A percentile compares a stretch with the other conserved stretches of the same genome.
Conservation (phyloP, 2,797 vertebrate species). For the Neosilurus hyrtlii region DNA sequence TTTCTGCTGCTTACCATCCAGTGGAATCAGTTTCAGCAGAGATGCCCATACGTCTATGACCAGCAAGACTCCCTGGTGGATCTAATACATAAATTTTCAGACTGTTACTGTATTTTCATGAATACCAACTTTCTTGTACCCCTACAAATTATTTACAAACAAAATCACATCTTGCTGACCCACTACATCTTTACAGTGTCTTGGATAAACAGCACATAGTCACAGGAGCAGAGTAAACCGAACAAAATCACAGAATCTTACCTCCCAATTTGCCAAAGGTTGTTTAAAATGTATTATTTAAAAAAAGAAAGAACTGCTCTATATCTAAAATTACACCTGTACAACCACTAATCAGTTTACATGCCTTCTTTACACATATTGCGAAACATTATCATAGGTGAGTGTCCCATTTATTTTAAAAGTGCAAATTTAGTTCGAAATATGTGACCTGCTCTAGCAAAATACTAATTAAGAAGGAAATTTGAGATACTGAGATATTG, state of each 20-base stretch:
- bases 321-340: background rate
- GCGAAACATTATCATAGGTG: background rate
- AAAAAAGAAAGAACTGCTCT: background rate
- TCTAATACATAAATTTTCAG: background rate
- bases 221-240: background rate
- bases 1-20: no score
- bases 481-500: no score
- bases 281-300: no score
- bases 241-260: no score
- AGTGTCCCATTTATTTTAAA: no score
- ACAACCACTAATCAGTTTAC: background rate
- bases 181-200: background rate
- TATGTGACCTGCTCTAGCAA: no score
- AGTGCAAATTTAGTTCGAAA: background rate
- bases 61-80: background rate
- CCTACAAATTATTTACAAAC: background rate
- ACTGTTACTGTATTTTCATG: background rate
- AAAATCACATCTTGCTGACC: background rate
- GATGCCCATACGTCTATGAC: no score
- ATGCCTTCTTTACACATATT: background rate
- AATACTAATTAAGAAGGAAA: no score
- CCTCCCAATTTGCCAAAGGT: no score
- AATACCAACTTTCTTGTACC: background rate
- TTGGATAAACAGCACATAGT: background rate
- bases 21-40: background rate